Evolutionary conservation across 2,888 invertebrate species (phyloP), one percentile per base, ranked within the genome.

Genomic region (Drosophila diplacantha): DNA sequence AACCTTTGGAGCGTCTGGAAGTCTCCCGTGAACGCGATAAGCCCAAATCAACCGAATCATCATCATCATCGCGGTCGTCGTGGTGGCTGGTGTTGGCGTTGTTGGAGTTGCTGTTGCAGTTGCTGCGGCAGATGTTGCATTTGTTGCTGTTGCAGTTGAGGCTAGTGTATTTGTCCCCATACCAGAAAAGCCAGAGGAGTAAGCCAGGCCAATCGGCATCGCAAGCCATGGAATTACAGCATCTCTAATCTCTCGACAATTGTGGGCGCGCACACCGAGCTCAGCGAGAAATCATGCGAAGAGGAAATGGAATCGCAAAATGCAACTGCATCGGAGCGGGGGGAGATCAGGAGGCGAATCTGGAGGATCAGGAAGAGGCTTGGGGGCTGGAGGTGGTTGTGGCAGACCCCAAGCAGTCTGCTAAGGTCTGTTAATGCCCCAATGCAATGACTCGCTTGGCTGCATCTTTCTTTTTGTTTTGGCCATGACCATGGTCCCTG

Each of bases 401-500:
- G 67, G 50, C 58, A 53, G 87, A 87, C 87, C 87, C 87, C 87
- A 87, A 87, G 87, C 87, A 86, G 87, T 87, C 87, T 87, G 85
- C 86, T 72, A 72, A 57, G 74, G 64, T 65, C 69, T 56, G 38
- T 70, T 62, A 61, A 61, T 62, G 63, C 57, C 49, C 35, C 49
- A 49, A 49, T 61, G 59, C 55, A 57, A 61, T 61, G 69, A 62
- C 62, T 62, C 49, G 26, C 51, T 44, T 20, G 51, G 62, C 9
- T 62, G 35, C 61, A 41, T 47, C 60, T 47, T 4, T 16, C 12
- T 7, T 47, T 67, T 57, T 64, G 39, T 66, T 70, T 75, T 69
- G 70, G 66, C 69, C 68, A 67, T 71, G 76, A 66, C 72, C 73
- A 71, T 72, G 70, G 70, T 67, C 49, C 64, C 51, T 46, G 43